These are phyloP conservation scores for Galeopsomyia nigrocyanea DNA, from an alignment of 2,888 invertebrate genomes.

Conservation along the genomic window DNA sequence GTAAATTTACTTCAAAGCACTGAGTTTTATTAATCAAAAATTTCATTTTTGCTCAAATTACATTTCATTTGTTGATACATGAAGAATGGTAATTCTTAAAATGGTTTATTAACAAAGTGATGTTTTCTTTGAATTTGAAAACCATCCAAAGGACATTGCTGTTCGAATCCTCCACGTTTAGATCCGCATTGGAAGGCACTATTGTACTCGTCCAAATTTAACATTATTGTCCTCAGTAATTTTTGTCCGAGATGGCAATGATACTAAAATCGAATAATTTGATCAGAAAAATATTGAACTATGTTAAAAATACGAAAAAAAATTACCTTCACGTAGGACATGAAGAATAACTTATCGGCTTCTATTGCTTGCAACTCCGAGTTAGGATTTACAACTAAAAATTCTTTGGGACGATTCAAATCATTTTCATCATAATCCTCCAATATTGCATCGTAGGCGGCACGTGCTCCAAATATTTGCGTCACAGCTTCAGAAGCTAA, in stretches of 20 bases:
- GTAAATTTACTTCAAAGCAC: too few relatives aligned
- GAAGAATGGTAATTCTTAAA: too few relatives aligned
- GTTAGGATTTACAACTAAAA: background rate
- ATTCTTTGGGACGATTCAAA: background rate
- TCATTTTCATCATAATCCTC: background rate
- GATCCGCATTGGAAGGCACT: background rate
- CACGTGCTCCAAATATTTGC: background rate
- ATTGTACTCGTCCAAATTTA: slow-evolving; percentile 8
- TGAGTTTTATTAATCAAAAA: too few relatives aligned
- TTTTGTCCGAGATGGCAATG: slow-evolving; percentile 11
- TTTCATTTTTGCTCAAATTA: too few relatives aligned
- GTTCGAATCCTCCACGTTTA: background rate
- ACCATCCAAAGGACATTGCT: background rate
- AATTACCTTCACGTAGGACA: background rate
- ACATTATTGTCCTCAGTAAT: background rate
- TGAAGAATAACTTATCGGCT: slow-evolving; percentile 9
- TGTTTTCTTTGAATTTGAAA: slow-evolving; percentile 6
- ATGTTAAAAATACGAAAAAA: too few relatives aligned
- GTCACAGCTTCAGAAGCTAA: background rate
- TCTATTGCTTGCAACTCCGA: background rate
- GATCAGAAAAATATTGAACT: too few relatives aligned
- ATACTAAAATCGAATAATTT: slow-evolving; percentile 24
- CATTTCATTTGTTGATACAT: too few relatives aligned
- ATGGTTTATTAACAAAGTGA: background rate
- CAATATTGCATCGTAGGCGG: slow-evolving; percentile 9